phyloP scores from a whole-genome alignment of 2,888 invertebrate genomes.

The Drosophila meridionalis region DNA sequence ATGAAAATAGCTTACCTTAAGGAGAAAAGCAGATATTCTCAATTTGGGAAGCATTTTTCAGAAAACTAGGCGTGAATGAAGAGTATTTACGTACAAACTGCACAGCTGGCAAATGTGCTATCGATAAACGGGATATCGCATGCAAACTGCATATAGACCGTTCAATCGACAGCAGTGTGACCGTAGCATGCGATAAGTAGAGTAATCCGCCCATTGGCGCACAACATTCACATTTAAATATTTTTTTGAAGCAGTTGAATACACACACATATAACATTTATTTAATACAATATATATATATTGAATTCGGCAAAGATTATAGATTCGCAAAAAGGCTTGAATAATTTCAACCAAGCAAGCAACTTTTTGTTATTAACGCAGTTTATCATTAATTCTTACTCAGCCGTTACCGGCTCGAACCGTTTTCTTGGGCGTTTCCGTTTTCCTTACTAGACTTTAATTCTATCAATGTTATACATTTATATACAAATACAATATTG shows the following conservation, averaged over 20 bases:
- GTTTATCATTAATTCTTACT: constrained; percentile 28
- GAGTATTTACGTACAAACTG: constrained; percentile 46
- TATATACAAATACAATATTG: constrained; percentile 66
- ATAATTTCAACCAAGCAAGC: constrained; percentile 51
- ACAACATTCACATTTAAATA: background rate
- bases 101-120: constrained; percentile 68
- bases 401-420: constrained; percentile 28
- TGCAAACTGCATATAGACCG: constrained; percentile 17
- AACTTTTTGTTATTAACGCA: constrained; percentile 34
- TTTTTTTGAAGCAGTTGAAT: constrained; percentile 2
- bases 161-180: constrained; percentile 32
- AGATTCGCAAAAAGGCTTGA: constrained; percentile 64
- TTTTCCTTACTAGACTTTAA: constrained; percentile 39
- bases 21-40: constrained; percentile 89
- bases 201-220: background rate
- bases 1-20: constrained; percentile 87
- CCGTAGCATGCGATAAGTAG: constrained; percentile 12
- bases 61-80: constrained; percentile 41
- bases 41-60: constrained; percentile 89
- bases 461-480: constrained; percentile 71
- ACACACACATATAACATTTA: constrained; percentile 75
- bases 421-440: constrained; percentile 30
- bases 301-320: constrained; percentile 69
- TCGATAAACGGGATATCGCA: constrained; percentile 42
- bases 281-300: constrained; percentile 65